Base-by-base conservation (phyloP, 2,888 invertebrate species). In the Endomychus coccineus region DNA sequence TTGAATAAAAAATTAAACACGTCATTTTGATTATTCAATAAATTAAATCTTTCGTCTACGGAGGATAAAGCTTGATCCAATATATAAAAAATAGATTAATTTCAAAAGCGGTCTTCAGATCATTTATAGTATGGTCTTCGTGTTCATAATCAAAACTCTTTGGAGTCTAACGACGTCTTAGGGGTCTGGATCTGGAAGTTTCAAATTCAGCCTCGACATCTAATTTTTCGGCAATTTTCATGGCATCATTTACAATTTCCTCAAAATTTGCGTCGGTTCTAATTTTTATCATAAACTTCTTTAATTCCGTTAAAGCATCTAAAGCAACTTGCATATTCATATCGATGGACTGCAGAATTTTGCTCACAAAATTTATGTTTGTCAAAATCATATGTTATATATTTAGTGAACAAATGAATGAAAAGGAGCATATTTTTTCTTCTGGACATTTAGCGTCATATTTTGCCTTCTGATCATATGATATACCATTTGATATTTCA, bases 311-410 rank as follows among this genome's bases (percentile, higher is more conserved):
- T 40, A 46, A 46, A 37, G 45, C 42, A 43, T 47, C 40, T 42
- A 36, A 37, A 45, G 44, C 40, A 29, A 45, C 39, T 46, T 46
- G 45, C 34, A 48, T 43, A 44, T 46, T 48, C 40, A 42, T 47
- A 37, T 31, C 21, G 30, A 31, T 14, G 34, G 39, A 38, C 29
- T 47, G 41, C 14, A 43, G 30, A 27, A 43, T 36, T 41, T 43
- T 43, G 27, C 43, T 43, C 19, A 45, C 43, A 41, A 45, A 40
- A 40, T 42, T 46, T 44, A 46, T 34, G 46, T 44, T 44, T 32
- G 39, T 42, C 39, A 46, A 42, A 36, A 44, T 24, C 19, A 27
- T 12, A 44, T 45, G 39, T 37, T 44, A 45, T 30, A 41, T 14
- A 40, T 34, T 40, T 27, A 45, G 34, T 21, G 43, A 41, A 29